These are phyloP conservation scores for Sapayoa aenigma DNA, from an alignment of 2,113 vertebrate species.

Conservation along the genomic window DNA sequence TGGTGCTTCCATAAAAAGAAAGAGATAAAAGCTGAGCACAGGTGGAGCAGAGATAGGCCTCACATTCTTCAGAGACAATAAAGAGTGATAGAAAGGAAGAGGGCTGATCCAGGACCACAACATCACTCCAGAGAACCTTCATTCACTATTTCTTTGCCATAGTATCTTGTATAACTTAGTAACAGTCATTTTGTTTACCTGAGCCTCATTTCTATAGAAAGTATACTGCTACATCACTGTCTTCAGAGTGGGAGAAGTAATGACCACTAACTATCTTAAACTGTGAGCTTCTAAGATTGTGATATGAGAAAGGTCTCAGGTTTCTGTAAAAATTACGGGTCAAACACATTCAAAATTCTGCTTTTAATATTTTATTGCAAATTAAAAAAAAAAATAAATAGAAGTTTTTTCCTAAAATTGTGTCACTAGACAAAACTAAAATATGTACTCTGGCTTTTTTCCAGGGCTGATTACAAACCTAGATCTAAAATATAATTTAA, in stretches of 20 bases:
- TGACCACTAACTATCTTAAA: background rate
- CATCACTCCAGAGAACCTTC: background rate
- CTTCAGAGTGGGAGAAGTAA: fast-evolving
- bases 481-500: constrained; percentile 21
- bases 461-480: constrained; percentile 36
- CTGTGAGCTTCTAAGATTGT: background rate
- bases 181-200: background rate
- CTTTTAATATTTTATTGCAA: background rate
- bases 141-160: background rate
- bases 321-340: background rate
- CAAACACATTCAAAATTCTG: background rate
- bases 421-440: background rate
- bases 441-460: constrained; percentile 8
- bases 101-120: background rate
- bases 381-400: background rate
- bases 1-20: background rate
- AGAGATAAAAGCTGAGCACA: background rate
- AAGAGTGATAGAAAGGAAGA: background rate
- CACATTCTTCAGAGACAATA: background rate
- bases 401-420: background rate
- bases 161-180: background rate
- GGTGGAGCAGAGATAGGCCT: background rate
- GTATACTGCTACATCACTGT: background rate
- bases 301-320: background rate
- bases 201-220: background rate